phyloP scores from a whole-genome alignment of 1,140 invertebrate genomes.

The Drosophila pseudoobscura region DNA sequence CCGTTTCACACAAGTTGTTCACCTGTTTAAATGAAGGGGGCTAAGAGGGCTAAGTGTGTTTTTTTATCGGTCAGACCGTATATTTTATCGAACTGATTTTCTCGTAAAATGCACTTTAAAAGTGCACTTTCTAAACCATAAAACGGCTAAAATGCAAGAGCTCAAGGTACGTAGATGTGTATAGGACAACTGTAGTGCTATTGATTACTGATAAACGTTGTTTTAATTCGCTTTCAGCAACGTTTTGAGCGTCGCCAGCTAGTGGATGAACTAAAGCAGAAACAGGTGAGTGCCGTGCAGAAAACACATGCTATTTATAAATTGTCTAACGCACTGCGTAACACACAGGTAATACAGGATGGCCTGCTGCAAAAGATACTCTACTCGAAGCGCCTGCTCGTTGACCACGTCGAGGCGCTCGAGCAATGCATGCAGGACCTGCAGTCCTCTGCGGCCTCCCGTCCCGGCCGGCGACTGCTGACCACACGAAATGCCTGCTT shows the following conservation, averaged over 20 bases:
- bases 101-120: too few relatives aligned
- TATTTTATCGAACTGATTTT: too few relatives aligned
- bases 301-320: constrained; percentile 28
- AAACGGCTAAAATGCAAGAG: constrained; percentile 47
- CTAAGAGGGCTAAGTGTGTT: too few relatives aligned
- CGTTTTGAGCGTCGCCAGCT: constrained; percentile 46
- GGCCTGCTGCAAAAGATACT: constrained; percentile 71
- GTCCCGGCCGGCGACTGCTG: constrained; percentile 48
- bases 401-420: constrained; percentile 78
- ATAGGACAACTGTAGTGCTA: neutral
- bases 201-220: neutral
- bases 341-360: constrained; percentile 64
- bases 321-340: constrained; percentile 8
- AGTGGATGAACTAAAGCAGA: constrained; percentile 72
- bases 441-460: neutral
- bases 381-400: constrained; percentile 73
- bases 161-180: constrained; percentile 43
- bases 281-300: constrained; percentile 60
- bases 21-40: too few relatives aligned
- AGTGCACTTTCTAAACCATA: constrained; percentile 4
- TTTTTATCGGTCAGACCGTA: too few relatives aligned
- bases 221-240: constrained; percentile 23
- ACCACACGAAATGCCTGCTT: constrained; percentile 66
- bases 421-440: constrained; percentile 70
- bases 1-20: too few relatives aligned